Evolutionary conservation across 2,888 invertebrate species (phyloP).

Genomic region (Megastigmus dorsalis): DNA sequence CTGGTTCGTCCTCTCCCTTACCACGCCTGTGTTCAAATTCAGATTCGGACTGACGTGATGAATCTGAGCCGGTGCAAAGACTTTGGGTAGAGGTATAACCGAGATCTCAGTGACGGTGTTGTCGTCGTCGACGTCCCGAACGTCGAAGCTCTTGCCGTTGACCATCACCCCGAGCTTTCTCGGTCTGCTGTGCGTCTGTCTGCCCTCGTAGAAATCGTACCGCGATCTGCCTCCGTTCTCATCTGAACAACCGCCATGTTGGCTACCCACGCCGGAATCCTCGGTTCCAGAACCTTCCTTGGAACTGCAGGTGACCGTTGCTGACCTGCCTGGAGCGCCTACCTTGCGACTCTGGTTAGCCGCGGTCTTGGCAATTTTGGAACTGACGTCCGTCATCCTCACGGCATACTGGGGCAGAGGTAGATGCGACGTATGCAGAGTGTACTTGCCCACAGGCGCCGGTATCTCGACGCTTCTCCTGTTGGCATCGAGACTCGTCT

Average conservation of each 20-base stretch:
- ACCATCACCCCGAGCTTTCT: constrained; percentile 85
- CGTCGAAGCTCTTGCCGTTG: constrained; percentile 84
- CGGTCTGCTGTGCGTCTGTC: constrained; percentile 75
- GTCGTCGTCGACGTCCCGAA: constrained; percentile 81
- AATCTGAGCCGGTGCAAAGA: constrained; percentile 18
- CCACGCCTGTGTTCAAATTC: constrained; percentile 71
- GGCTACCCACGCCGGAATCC: constrained; percentile 80
- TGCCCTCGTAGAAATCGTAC: constrained; percentile 26
- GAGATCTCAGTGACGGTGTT: constrained; percentile 80
- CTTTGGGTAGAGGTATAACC: constrained; percentile 77
- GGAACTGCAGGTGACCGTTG: constrained; percentile 74
- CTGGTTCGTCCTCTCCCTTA: constrained; percentile 75
- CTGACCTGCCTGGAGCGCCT: constrained; percentile 74
- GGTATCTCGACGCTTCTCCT: constrained; percentile 54
- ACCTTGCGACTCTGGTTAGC: constrained; percentile 83
- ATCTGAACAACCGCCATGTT: constrained; percentile 65
- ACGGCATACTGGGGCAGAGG: constrained; percentile 84
- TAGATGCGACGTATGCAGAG: constrained; percentile 83
- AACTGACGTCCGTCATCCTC: constrained; percentile 77
- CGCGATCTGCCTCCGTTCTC: constrained; percentile 68
- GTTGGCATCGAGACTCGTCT: background rate
- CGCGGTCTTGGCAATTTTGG: constrained; percentile 83
- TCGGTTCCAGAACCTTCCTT: constrained; percentile 80
- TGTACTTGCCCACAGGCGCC: constrained; percentile 77
- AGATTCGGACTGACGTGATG: constrained; percentile 67